These are phyloP conservation scores for Hippocampus abdominalis DNA, from an alignment of 2,113 vertebrate species.

Conservation along the genomic window DNA sequence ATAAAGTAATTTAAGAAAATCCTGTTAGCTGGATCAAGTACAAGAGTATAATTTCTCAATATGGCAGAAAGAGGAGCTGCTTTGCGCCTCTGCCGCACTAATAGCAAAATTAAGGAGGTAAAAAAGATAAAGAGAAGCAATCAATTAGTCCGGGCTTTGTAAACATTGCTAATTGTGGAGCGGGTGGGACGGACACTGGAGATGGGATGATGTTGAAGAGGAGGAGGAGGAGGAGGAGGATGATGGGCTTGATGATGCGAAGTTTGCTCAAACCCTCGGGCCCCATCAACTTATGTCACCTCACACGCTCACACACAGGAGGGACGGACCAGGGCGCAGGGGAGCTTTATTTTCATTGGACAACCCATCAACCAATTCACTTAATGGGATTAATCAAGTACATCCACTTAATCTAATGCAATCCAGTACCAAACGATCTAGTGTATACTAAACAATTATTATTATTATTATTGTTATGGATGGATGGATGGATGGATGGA, in stretches of 20 bases:
- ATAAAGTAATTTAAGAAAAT: constrained; percentile 99
- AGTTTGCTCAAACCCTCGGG: constrained; percentile 39
- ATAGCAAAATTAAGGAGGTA: constrained; percentile 74
- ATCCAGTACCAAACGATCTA: not conserved
- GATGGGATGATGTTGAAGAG: constrained; percentile 32
- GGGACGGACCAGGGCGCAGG: constrained; percentile 26
- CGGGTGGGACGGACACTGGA: constrained; percentile 53
- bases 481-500: constrained; percentile 12
- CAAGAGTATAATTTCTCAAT: constrained; percentile 99
- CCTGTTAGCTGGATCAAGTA: constrained; percentile 99
- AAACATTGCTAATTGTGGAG: constrained; percentile 63
- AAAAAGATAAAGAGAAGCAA: constrained; percentile 73
- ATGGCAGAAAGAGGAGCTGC: constrained; percentile 71
- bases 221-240: constrained; percentile 12
- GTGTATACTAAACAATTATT: not conserved
- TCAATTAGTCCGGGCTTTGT: constrained; percentile 71
- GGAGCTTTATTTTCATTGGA: not conserved
- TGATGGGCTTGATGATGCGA: no score
- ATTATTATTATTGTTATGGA: not conserved
- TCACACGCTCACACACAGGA: constrained; percentile 30
- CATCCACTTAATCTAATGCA: not conserved
- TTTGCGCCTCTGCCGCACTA: constrained; percentile 61
- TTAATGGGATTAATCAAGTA: not conserved
- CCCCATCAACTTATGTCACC: constrained; percentile 33
- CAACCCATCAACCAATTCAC: not conserved